Percentiles rank a stretch among this genome's conserved stretches.
Conservation (phyloP, 2,888 invertebrate species). For the Doris montereyensis region DNA sequence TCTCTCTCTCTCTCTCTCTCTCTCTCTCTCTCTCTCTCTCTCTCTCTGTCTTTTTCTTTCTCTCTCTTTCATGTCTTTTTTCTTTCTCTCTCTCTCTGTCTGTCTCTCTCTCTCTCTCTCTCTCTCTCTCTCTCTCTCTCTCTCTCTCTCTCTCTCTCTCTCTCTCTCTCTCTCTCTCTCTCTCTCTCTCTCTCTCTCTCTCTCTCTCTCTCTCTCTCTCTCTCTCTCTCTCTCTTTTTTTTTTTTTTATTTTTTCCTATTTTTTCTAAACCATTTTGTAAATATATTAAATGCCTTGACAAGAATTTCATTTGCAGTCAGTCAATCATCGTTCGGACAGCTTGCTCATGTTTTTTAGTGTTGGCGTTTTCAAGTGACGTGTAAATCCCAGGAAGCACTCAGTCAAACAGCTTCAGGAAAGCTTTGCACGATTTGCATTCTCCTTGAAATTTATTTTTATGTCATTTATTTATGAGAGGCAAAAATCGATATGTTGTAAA, state of each 20-base stretch:
- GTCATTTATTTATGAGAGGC: too few species aligned
- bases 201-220: neutral
- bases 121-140: neutral
- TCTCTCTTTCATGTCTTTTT: neutral
- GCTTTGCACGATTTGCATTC: too few species aligned
- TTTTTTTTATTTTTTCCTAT: neutral
- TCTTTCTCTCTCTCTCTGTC: constrained; percentile 30
- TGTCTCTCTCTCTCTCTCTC: neutral
- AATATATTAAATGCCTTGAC: neutral
- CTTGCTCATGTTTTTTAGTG: too few species aligned
- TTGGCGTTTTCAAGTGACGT: too few species aligned
- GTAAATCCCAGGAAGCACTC: too few species aligned
- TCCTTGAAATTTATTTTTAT: too few species aligned
- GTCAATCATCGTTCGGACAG: too few species aligned
- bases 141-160: neutral
- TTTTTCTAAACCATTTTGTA: neutral
- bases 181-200: neutral
- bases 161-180: neutral
- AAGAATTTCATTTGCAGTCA: too few species aligned
- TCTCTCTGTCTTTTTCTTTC: too few species aligned
- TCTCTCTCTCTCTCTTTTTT: neutral
- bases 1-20: neutral
- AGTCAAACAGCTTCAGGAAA: too few species aligned
- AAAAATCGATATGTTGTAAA: too few species aligned
- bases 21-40: constrained; percentile 1